phyloP scores from a whole-genome alignment of 2,797 vertebrate species.

The Dallia pectoralis region DNA sequence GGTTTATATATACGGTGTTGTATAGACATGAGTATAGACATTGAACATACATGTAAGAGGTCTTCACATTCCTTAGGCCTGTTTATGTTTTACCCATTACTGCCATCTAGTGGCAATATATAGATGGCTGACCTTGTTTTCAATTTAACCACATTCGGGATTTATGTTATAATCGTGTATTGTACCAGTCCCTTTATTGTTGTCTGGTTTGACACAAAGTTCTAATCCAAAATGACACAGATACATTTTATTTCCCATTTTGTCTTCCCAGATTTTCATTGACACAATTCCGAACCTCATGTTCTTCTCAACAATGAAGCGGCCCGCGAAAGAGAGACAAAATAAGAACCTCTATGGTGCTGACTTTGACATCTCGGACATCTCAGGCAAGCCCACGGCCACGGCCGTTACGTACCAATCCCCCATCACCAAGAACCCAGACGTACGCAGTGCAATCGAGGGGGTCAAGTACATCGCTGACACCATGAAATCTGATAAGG shows the following conservation, averaged over 20 bases:
- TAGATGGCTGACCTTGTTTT: background rate
- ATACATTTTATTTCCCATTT: conserved; percentile 18
- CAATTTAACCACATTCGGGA: background rate
- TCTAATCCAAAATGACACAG: background rate
- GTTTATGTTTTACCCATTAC: conserved; percentile 9
- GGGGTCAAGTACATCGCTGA: conserved; percentile 93
- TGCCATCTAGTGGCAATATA: conserved; percentile 25
- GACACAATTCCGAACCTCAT: conserved; percentile 91
- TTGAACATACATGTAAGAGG: too few species aligned
- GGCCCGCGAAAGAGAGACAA: conserved; percentile 83
- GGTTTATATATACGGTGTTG: background rate
- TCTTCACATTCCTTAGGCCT: background rate
- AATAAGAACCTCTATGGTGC: conserved; percentile 80
- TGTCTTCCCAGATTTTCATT: conserved; percentile 82
- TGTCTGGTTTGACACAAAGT: background rate
- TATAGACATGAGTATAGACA: background rate
- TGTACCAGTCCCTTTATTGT: background rate
- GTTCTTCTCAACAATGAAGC: conserved; percentile 97
- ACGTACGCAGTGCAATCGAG: conserved; percentile 90
- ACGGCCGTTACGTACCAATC: conserved; percentile 81
- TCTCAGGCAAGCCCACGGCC: conserved; percentile 85
- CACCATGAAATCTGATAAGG: conserved; percentile 91
- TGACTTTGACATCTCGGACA: conserved; percentile 92
- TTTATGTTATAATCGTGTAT: background rate
- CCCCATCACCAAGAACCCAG: conserved; percentile 85